A percentile compares a stretch with the other conserved stretches of the same genome.
These are phyloP conservation scores for Gymnocypris eckloni DNA, from an alignment of 2,797 vertebrate genomes.

Conservation along the genomic window DNA sequence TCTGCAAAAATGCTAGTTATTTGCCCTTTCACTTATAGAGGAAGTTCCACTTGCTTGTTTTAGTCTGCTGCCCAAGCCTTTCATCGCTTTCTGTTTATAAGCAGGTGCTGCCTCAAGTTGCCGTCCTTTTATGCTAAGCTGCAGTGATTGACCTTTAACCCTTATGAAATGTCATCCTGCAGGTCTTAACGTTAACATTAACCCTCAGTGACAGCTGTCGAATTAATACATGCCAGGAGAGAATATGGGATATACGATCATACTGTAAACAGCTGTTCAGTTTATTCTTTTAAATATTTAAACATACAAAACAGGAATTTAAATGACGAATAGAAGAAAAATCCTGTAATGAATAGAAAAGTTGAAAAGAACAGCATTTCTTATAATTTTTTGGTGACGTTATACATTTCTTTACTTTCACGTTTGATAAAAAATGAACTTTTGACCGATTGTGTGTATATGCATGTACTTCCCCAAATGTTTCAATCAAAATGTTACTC, in stretches of 20 bases:
- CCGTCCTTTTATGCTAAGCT: neutral
- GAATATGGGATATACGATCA: neutral
- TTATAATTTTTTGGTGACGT: neutral
- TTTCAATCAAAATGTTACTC: neutral
- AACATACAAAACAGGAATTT: neutral
- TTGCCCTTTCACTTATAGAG: conserved; percentile 36
- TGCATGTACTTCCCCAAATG: neutral
- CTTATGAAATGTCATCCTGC: neutral
- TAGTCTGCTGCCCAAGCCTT: conserved; percentile 5
- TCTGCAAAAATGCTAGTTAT: conserved; percentile 22
- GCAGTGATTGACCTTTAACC: conserved; percentile 6
- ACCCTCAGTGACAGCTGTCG: conserved; percentile 14
- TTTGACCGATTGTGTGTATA: neutral
- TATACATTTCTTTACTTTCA: neutral
- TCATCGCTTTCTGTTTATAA: conserved; percentile 9
- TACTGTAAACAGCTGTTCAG: neutral
- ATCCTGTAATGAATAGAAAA: neutral
- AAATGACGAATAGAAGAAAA: neutral
- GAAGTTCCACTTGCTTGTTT: conserved; percentile 14
- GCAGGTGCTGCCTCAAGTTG: neutral
- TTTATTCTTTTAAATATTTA: too few species aligned
- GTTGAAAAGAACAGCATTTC: neutral
- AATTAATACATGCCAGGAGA: neutral
- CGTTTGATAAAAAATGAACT: neutral
- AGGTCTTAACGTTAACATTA: neutral